Evolutionary conservation across 64 coral and sea anemone species (phyloP).

Genomic region (Platygyra sinensis): DNA sequence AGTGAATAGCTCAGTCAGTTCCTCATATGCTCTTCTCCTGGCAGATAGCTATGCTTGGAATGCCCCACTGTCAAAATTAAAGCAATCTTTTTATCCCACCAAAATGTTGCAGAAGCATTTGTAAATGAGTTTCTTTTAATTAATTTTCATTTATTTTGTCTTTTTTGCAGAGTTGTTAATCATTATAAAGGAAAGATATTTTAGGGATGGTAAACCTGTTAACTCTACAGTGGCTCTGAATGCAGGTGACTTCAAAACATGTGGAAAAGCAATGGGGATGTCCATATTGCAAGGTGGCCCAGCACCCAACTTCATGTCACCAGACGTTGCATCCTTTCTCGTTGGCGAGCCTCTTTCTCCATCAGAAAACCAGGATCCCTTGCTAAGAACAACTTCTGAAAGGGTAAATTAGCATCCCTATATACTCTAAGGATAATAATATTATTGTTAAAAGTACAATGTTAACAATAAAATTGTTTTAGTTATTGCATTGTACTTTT

Average conservation of each 20-base stretch:
- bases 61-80: too few species aligned
- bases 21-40: neutral
- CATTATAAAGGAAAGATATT: conserved; percentile 34
- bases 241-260: conserved; percentile 48
- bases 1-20: conserved; percentile 10
- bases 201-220: conserved; percentile 50
- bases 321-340: conserved; percentile 56
- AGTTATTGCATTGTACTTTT: conserved; percentile 11
- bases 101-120: conserved; percentile 22
- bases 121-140: conserved; percentile 34
- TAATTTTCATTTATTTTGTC: neutral
- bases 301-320: conserved; percentile 63
- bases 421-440: neutral
- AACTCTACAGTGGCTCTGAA: conserved; percentile 58
- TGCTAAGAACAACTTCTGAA: conserved; percentile 25
- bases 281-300: conserved; percentile 60
- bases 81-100: conserved; percentile 21
- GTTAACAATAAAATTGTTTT: conserved; percentile 23
- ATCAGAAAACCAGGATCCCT: conserved; percentile 22
- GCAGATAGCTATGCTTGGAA: too few species aligned
- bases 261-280: conserved; percentile 69
- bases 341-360: conserved; percentile 41
- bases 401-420: conserved; percentile 2
- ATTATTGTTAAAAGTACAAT: conserved; percentile 45
- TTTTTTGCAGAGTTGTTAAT: conserved; percentile 46